These are phyloP conservation scores for Chorisops tibialis DNA, from an alignment of 2,888 invertebrate genomes.

Conservation along the genomic window DNA sequence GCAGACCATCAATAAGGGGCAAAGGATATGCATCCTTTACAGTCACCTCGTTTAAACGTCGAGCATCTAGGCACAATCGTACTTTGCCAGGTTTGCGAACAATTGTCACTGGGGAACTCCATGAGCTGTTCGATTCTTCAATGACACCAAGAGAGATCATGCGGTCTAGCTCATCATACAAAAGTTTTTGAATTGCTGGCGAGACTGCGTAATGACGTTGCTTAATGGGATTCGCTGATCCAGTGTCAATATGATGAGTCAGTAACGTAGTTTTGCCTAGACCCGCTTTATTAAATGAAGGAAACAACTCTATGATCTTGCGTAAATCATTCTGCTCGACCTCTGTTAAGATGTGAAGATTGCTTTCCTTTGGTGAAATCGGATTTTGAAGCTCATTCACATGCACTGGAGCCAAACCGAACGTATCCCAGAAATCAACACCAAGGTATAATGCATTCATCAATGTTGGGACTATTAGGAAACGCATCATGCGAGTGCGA, in stretches of 20 bases:
- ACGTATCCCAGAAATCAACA: background rate
- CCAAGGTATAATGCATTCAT: background rate
- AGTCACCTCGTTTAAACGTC: slow-evolving; percentile 1
- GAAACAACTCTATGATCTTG: too few species aligned
- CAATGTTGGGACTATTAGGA: background rate
- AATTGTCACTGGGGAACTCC: slow-evolving; percentile 13
- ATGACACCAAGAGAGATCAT: slow-evolving; percentile 41
- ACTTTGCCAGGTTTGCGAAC: slow-evolving; percentile 13
- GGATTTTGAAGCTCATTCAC: too few species aligned
- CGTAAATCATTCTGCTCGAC: background rate
- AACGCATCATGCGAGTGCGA: too few species aligned
- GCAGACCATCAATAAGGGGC: slow-evolving; percentile 24
- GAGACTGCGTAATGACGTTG: slow-evolving; percentile 34
- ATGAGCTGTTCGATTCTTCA: slow-evolving; percentile 35
- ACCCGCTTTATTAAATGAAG: background rate
- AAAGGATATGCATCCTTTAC: slow-evolving; percentile 15
- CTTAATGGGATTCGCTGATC: slow-evolving; percentile 30
- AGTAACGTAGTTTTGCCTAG: slow-evolving; percentile 31
- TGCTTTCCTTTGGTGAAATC: too few species aligned
- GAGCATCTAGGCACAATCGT: background rate
- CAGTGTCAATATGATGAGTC: slow-evolving; percentile 33
- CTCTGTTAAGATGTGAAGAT: background rate
- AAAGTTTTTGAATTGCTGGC: slow-evolving; percentile 31
- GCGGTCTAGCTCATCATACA: slow-evolving; percentile 39
- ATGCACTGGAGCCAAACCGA: too few species aligned